Conservation (phyloP, 2,888 invertebrate genomes). For the Sepiola atlantica region DNA sequence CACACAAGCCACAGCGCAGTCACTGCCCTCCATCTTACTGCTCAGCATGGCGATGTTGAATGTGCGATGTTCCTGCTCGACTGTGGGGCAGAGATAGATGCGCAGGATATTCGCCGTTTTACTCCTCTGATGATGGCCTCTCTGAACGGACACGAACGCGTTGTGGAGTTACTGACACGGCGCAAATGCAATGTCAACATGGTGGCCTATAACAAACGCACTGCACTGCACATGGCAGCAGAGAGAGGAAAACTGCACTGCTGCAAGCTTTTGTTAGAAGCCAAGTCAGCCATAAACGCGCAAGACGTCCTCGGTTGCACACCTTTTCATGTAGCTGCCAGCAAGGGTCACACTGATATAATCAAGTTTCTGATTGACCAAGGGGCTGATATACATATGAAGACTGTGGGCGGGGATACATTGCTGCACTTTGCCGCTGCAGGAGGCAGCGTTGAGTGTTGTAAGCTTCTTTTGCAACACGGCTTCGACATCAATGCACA, state of each 20-base stretch:
- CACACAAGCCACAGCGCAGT: conserved; percentile 67
- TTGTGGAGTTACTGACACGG: conserved; percentile 64
- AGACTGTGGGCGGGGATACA: conserved; percentile 63
- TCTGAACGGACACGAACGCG: conserved; percentile 65
- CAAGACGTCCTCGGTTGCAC: conserved; percentile 68
- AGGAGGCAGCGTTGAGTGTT: conserved; percentile 65
- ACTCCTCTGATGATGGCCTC: conserved; percentile 73
- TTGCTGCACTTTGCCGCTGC: conserved; percentile 69
- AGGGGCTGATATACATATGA: conserved; percentile 61
- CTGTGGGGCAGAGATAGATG: conserved; percentile 69
- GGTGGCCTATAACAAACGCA: conserved; percentile 67
- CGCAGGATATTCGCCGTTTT: conserved; percentile 70
- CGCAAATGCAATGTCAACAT: conserved; percentile 68
- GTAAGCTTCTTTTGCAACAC: conserved; percentile 58
- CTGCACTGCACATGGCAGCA: conserved; percentile 69
- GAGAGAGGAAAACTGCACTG: conserved; percentile 64
- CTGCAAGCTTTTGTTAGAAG: conserved; percentile 62
- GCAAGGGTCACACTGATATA: conserved; percentile 64
- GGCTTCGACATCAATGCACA: conserved; percentile 64
- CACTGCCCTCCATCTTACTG: conserved; percentile 67
- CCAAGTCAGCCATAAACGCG: conserved; percentile 65
- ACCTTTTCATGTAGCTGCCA: conserved; percentile 70
- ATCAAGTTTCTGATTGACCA: conserved; percentile 64
- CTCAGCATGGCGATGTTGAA: conserved; percentile 65
- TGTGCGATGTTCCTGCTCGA: conserved; percentile 64